A percentile compares a stretch with the other conserved stretches of the same genome.
Evolutionary conservation across 2,113 vertebrate species (phyloP).

Genomic region (Marmota flaviventris): DNA sequence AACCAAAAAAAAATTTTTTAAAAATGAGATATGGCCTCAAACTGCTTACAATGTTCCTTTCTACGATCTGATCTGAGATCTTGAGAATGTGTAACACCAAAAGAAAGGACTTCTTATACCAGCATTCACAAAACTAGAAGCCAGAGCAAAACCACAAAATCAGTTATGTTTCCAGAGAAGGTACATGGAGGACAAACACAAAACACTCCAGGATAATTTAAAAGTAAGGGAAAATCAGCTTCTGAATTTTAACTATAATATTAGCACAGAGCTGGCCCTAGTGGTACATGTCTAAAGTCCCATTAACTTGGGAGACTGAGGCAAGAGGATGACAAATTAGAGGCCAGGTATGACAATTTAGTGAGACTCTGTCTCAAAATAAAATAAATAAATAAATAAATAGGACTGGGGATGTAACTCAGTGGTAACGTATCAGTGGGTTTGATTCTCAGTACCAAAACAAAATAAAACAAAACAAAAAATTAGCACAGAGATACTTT

Average conservation of each 20-base stretch:
- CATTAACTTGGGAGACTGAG: too few relatives aligned
- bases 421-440: too few relatives aligned
- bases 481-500: background rate
- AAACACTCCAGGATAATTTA: background rate
- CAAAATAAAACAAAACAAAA: background rate
- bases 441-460: too few relatives aligned
- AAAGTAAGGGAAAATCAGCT: background rate
- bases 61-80: background rate
- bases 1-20: too few relatives aligned
- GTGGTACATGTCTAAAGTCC: too few relatives aligned
- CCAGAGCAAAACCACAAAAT: background rate
- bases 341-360: too few relatives aligned
- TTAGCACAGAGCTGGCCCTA: background rate
- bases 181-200: background rate
- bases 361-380: too few relatives aligned
- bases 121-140: background rate
- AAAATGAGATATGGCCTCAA: background rate
- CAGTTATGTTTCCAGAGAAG: background rate
- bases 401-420: too few relatives aligned
- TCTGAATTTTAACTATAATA: background rate
- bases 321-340: too few relatives aligned
- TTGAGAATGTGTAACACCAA: background rate
- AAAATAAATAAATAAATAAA: too few relatives aligned
- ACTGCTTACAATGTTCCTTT: background rate
- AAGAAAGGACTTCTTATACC: background rate